Base-by-base conservation (phyloP, 2,888 invertebrate genomes). In the Cryptus armator region DNA sequence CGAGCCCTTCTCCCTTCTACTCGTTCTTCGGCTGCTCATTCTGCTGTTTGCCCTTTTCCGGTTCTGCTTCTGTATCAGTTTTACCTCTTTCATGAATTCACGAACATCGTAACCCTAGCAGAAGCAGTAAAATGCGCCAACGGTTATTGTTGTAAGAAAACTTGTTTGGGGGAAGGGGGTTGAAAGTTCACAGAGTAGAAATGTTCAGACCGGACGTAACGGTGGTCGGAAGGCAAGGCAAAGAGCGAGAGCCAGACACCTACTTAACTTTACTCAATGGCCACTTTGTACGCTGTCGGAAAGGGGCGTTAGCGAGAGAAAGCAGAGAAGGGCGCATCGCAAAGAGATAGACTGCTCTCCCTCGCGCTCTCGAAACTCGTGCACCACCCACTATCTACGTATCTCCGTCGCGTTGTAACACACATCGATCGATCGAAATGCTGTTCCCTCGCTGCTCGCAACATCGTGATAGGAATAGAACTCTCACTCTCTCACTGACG, bases 221-320 rank as follows among this genome's bases (percentile, higher is more conserved):
- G 16, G 48, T 37, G 53, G 43, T 5, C 10, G 46, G 5, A 68
- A 67, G 43, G 66, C 29, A 51, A 51, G 64, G 37, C 37, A 9
- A 37, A 70, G 68, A 67, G 77, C 24, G 44, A 46, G 70, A 53
- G 64, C 37, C 77, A 80, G 84, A 74, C 84, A 86, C 80, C 82
- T 82, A 80, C 86, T 81, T 86, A 81, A 86, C 86, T 84, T 85
- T 70, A 51, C 81, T 85, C 85, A 68, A 83, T 83, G 72, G 83
- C 79, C 85, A 82, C 79, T 85, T 83, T 79, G 83, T 85, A 81
- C 77, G 37, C 70, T 70, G 74, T 80, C 75, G 77, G 74, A 75
- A 56, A 59, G 74, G 70, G 68, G 74, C 74, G 76, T 46, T 53
- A 56, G 48, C 59, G 16, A 37, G 75, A 66, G 64, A 53, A 78